phyloP scores from a whole-genome alignment of 2,797 vertebrate genomes.

The Ceyx erithaca region DNA sequence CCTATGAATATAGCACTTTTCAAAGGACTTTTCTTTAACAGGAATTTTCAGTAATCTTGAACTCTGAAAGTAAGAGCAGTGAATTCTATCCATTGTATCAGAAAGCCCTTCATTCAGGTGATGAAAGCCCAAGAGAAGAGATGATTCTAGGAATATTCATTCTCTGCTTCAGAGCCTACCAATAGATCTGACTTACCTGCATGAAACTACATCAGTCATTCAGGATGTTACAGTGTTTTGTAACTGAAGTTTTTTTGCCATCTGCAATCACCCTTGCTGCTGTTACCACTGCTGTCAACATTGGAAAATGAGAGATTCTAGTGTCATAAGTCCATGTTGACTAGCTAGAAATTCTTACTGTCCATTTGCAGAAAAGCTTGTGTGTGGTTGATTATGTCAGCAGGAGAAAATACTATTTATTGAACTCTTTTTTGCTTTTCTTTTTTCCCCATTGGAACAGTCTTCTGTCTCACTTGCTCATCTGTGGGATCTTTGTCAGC shows the following conservation, averaged over 20 bases:
- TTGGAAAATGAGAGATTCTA: neutral
- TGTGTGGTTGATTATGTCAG: neutral
- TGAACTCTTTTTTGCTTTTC: neutral
- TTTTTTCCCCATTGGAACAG: neutral
- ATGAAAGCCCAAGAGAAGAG: neutral
- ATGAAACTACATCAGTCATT: neutral
- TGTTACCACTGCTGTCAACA: neutral
- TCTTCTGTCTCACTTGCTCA: neutral
- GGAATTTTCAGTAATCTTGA: neutral
- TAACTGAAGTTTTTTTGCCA: neutral
- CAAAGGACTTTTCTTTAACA: neutral
- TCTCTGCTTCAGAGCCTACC: rapidly evolving
- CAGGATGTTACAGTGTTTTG: neutral
- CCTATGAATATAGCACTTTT: neutral
- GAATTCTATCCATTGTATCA: neutral
- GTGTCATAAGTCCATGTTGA: neutral
- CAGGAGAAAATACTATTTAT: neutral
- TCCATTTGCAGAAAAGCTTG: neutral
- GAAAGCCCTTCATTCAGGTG: neutral
- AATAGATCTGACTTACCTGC: neutral
- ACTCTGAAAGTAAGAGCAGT: neutral
- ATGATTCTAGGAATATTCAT: neutral
- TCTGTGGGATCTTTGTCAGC: neutral
- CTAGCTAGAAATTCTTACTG: neutral
- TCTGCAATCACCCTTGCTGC: neutral